Evolutionary conservation across 2,888 invertebrate genomes (phyloP).

Genomic region (Cremastinae sp.): DNA sequence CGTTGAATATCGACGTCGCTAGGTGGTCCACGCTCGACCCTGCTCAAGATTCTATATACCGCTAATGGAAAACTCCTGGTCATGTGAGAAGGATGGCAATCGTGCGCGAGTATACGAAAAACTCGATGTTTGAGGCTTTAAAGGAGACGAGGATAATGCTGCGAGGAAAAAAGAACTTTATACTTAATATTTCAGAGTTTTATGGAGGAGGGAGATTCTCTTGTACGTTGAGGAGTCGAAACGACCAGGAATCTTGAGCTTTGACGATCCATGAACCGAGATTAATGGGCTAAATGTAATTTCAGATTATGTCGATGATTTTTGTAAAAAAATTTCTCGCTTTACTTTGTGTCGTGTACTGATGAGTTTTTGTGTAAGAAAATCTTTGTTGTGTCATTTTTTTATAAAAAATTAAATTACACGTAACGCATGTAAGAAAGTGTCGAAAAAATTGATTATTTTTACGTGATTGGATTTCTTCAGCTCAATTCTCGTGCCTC

Average conservation of each 20-base stretch:
- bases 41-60: constrained; percentile 1
- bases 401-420: no score
- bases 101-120: background rate
- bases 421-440: no score
- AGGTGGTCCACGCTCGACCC: constrained; percentile 48
- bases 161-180: constrained; percentile 36
- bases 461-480: no score
- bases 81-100: background rate
- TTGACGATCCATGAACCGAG: constrained; percentile 53
- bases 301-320: constrained; percentile 37
- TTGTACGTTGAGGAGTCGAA: constrained; percentile 25
- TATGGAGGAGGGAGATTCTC: constrained; percentile 1
- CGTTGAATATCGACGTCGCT: constrained; percentile 62
- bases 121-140: constrained; percentile 3
- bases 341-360: constrained; percentile 8
- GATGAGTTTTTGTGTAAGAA: no score
- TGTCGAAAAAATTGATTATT: no score
- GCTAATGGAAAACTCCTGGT: constrained; percentile 60
- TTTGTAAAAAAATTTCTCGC: constrained; percentile 42
- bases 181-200: constrained; percentile 26
- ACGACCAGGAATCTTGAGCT: constrained; percentile 24
- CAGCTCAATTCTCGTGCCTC: no score
- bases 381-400: no score
- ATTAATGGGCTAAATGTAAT: constrained; percentile 60
- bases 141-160: constrained; percentile 24